phyloP scores from a whole-genome alignment of 2,797 vertebrate genomes.

The Cygnus olor region DNA sequence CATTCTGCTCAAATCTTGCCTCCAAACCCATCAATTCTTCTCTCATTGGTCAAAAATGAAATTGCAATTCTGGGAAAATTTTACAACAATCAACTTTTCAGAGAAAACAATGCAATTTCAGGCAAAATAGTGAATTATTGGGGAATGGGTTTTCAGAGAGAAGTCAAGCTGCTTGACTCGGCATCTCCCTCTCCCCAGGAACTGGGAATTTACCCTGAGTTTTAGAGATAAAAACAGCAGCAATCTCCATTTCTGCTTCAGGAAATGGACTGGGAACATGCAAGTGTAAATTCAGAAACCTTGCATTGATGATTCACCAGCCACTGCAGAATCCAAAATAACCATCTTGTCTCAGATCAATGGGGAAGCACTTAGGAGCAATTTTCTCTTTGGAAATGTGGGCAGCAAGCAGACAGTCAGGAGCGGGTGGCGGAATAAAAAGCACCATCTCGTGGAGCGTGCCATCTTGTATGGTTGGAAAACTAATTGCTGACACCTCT shows the following conservation, averaged over 20 bases:
- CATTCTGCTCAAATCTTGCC: not conserved
- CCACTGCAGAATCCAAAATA: not conserved
- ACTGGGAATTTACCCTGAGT: not conserved
- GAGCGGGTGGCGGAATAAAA: not conserved
- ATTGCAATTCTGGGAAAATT: not conserved
- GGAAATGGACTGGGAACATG: not conserved
- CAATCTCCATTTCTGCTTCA: not conserved
- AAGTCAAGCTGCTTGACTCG: not conserved
- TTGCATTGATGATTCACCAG: not conserved
- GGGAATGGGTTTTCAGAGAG: not conserved
- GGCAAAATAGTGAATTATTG: not conserved
- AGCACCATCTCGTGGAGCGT: not conserved
- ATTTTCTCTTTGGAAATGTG: conserved; percentile 53
- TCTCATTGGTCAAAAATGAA: not conserved
- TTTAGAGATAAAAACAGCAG: not conserved
- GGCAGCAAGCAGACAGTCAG: not conserved
- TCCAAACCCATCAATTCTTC: not conserved
- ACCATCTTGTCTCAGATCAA: conserved; percentile 11
- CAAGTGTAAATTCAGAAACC: not conserved
- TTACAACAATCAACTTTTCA: not conserved
- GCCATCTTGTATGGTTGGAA: not conserved
- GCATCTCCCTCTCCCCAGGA: not conserved
- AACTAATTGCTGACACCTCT: not conserved
- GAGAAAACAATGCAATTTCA: not conserved
- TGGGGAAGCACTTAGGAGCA: conserved; percentile 52